Evolutionary conservation across 2,797 vertebrate genomes (phyloP), one percentile per base, ranked within the genome.

Genomic region (Siniperca obscura): DNA sequence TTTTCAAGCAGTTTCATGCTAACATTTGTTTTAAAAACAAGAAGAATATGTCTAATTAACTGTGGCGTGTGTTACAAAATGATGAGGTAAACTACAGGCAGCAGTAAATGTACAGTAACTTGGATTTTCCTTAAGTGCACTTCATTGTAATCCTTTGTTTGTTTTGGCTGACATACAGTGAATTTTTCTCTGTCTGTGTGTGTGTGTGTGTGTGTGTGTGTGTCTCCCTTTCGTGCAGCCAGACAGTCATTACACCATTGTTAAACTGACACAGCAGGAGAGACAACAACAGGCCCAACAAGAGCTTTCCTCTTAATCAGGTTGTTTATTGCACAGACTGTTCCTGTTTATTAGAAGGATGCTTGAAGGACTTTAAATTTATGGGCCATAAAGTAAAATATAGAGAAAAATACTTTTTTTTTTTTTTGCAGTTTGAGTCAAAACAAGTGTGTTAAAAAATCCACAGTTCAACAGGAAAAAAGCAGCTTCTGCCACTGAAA

Each of bases 251-350:
- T 79, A 73, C 69, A 21, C 53, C 17, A 64, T 30, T 17, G 80
- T 52, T 79, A 55, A 77, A 36, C 66, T 48, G 80, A 83, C 86
- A 70, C 88, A 90, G 83, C 86, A 81, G 74, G 76, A 84, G 69
- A 85, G 61, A 86, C 70, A 38, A 71, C 70, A 82, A 64, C 77
- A 83, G 55, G 57, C 80, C 38, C 61, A n/a, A 75, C 62, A 64
- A 84, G 83, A 87, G 86, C 85, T 90, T 86, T 84, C 27, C 69
- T 80, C 68, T 19, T 90, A 82, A 89, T 88, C 90, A 71, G 74
- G 53, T 57, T 86, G 86, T 91, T 86, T 85, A 78, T 79, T 78
- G 19, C 67, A 17, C 68, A 70, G 68, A 48, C 81, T 60, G 81
- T 22, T 74, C 69, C 77, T 55, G 27, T 78, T 87, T 81, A 69